Evolutionary conservation across 2,797 vertebrate species (phyloP).

Genomic region (Heteromormyrus szaboi): DNA sequence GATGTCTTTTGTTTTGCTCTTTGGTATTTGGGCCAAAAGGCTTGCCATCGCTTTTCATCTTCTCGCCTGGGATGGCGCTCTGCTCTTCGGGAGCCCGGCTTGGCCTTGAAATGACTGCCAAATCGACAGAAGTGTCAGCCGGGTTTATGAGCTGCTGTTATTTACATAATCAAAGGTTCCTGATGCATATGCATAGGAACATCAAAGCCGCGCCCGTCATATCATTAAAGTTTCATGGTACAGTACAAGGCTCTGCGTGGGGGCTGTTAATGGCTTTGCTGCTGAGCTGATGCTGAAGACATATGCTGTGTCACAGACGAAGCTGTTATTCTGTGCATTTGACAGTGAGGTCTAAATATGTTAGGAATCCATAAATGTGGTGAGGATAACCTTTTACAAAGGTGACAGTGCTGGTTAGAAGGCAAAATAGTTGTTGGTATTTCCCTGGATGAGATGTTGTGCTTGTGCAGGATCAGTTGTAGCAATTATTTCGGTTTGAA

Average conservation of each 20-base stretch:
- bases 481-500: neutral
- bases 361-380: neutral
- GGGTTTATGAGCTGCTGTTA: conserved; percentile 6
- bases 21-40: neutral
- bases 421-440: neutral
- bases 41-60: neutral
- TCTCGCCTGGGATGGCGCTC: neutral
- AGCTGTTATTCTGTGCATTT: neutral
- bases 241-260: neutral
- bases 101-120: neutral
- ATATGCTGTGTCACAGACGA: neutral
- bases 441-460: neutral
- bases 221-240: conserved; percentile 14
- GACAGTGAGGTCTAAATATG: neutral
- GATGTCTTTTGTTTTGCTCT: neutral
- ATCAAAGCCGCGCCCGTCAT: conserved; percentile 7
- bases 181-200: neutral
- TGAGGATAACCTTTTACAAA: neutral
- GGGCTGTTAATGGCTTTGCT: neutral
- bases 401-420: neutral
- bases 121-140: conserved; percentile 10
- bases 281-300: neutral
- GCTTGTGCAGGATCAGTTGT: neutral
- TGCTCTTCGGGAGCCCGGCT: neutral
- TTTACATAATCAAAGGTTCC: conserved; percentile 8